phyloP scores from a whole-genome alignment of 92 coral and sea anemone genomes.

The Parazoanthus darwini region DNA sequence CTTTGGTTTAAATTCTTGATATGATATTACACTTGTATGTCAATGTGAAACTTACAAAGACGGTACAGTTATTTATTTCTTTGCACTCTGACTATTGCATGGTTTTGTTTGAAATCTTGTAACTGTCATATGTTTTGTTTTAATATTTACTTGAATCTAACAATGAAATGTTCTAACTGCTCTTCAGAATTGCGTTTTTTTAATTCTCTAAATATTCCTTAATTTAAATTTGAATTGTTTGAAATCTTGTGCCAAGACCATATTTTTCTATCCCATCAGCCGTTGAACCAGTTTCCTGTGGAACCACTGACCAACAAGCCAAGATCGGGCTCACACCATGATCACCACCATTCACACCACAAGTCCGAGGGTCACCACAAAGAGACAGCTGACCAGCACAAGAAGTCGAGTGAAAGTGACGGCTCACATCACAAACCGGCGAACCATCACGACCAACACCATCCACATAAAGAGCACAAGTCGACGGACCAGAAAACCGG shows the following conservation, averaged over 20 bases:
- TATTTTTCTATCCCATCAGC: slow-evolving; percentile 45
- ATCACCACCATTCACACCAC: slow-evolving; percentile 46
- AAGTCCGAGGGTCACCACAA: slow-evolving; percentile 25
- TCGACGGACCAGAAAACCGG: not conserved
- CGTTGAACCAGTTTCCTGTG: slow-evolving; percentile 88
- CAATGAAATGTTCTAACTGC: too few relatives aligned
- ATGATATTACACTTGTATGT: too few relatives aligned
- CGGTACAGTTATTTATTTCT: too few relatives aligned
- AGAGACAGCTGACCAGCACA: slow-evolving; percentile 32
- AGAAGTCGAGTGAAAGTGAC: not conserved
- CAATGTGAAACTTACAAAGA: too few relatives aligned
- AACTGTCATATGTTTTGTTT: too few relatives aligned
- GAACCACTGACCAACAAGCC: slow-evolving; percentile 86
- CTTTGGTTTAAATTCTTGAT: too few relatives aligned
- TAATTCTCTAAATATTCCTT: not conserved
- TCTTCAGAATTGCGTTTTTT: too few relatives aligned
- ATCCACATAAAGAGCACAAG: slow-evolving; percentile 12
- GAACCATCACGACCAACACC: slow-evolving; percentile 7
- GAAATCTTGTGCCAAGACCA: not conserved
- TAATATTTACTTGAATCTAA: not conserved
- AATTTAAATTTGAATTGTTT: too few relatives aligned
- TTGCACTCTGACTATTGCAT: too few relatives aligned
- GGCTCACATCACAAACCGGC: slow-evolving; percentile 2
- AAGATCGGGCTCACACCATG: slow-evolving; percentile 62
- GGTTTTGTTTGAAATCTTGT: too few relatives aligned